Conservation (phyloP, 2,888 invertebrate genomes). For the Acrobasis consociella region DNA sequence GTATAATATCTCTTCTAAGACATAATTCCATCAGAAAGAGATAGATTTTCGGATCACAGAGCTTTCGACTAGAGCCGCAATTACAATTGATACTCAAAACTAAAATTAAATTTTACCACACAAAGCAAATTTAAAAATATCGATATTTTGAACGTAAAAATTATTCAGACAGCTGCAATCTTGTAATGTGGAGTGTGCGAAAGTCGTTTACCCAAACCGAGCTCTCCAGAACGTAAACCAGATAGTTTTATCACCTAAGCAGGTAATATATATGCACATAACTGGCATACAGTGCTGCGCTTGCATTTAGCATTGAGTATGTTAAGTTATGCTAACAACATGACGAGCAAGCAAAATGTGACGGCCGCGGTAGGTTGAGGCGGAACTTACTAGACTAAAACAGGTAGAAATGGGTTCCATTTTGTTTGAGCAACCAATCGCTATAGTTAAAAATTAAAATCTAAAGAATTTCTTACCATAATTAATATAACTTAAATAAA, state of each 20-base stretch:
- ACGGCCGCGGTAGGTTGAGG: slow-evolving; percentile 27
- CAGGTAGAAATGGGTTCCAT: slow-evolving; percentile 3
- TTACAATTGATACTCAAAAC: too few relatives aligned
- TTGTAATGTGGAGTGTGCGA: background rate
- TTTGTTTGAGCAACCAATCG: background rate
- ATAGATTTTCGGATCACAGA: too few relatives aligned
- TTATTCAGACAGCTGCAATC: too few relatives aligned
- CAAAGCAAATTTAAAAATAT: too few relatives aligned
- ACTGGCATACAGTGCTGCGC: slow-evolving; percentile 24
- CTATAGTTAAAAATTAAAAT: too few relatives aligned
- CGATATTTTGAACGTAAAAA: too few relatives aligned
- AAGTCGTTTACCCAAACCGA: background rate
- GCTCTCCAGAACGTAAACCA: background rate
- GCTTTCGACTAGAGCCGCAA: too few relatives aligned
- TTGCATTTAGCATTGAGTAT: slow-evolving; percentile 62
- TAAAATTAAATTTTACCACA: too few relatives aligned
- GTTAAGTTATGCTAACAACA: slow-evolving; percentile 74
- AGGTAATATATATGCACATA: slow-evolving; percentile 32
- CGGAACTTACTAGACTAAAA: background rate
- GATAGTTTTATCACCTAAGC: slow-evolving; percentile 26
- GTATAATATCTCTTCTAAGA: too few relatives aligned
- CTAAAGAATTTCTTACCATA: too few relatives aligned
- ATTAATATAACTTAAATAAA: too few relatives aligned
- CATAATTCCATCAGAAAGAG: too few relatives aligned
- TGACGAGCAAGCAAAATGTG: slow-evolving; percentile 60